These are phyloP conservation scores for Gymnothorax javanicus DNA, from an alignment of 2,797 vertebrate genomes.

Conservation along the genomic window DNA sequence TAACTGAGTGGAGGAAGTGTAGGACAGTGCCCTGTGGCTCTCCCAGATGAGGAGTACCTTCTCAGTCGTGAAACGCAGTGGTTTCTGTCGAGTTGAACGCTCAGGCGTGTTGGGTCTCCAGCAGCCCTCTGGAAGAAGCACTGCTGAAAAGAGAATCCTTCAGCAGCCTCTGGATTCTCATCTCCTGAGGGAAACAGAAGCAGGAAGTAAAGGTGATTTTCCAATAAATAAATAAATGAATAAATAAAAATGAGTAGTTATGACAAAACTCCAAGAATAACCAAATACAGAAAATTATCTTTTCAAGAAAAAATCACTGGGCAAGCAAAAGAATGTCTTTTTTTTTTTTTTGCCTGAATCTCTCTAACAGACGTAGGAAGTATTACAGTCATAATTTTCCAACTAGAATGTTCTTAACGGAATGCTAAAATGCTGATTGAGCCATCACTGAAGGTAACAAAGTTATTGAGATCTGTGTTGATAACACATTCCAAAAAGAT, in stretches of 20 bases:
- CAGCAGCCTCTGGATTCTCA: slow-evolving; percentile 35
- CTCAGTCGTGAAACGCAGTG: background rate
- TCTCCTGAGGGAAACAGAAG: slow-evolving; percentile 36
- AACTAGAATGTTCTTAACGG: too few species aligned
- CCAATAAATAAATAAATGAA: slow-evolving; percentile 59
- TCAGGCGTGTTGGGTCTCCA: background rate
- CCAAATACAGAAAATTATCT: slow-evolving; percentile 43
- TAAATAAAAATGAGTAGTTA: background rate
- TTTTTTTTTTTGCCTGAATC: slow-evolving; percentile 50
- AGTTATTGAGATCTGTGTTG: too few species aligned
- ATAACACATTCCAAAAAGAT: too few species aligned
- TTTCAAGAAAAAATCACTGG: slow-evolving; percentile 39
- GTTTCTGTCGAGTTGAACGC: background rate
- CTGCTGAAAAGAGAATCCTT: slow-evolving; percentile 27
- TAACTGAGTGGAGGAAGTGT: slow-evolving; percentile 32
- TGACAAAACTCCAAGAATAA: slow-evolving; percentile 46
- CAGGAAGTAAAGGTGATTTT: slow-evolving; percentile 48
- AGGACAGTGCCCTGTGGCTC: slow-evolving; percentile 9
- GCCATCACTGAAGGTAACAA: too few species aligned
- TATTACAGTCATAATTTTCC: too few species aligned
- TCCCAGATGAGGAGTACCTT: slow-evolving; percentile 17
- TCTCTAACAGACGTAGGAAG: slow-evolving; percentile 28
- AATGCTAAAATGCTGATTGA: too few species aligned
- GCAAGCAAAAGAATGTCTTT: slow-evolving; percentile 53
- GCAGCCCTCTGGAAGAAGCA: background rate